Conservation (phyloP, 2,113 vertebrate species). For the Ochotona princeps region DNA sequence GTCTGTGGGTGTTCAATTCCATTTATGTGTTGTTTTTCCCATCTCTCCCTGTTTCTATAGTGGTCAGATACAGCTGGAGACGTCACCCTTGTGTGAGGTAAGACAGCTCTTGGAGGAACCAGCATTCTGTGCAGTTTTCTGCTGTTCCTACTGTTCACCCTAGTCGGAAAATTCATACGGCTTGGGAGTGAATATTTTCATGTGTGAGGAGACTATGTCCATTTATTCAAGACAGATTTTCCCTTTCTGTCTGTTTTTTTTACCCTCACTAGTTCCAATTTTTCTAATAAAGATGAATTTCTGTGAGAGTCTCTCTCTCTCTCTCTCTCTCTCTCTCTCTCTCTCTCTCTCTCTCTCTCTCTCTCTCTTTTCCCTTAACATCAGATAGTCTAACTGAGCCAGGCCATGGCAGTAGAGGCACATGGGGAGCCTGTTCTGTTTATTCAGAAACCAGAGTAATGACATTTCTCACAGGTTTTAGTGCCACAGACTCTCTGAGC, state of each 20-base stretch:
- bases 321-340: not conserved
- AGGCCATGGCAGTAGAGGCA: not conserved
- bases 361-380: no score
- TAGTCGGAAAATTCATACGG: not conserved
- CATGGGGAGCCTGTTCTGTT: not conserved
- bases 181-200: not conserved
- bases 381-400: not conserved
- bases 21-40: constrained; percentile 44
- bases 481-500: not conserved
- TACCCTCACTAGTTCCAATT: not conserved
- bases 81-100: constrained; percentile 89
- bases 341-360: not conserved
- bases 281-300: constrained; percentile 10
- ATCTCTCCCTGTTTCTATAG: constrained; percentile 81
- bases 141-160: rapidly evolving
- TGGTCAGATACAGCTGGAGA: constrained; percentile 89
- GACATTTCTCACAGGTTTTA: not conserved
- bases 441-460: not conserved
- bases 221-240: constrained; percentile 5
- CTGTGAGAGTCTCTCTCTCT: not conserved
- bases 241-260: not conserved
- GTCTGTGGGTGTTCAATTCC: constrained; percentile 28
- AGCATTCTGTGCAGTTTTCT: not conserved
- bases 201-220: not conserved
- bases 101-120: not conserved